Percentiles rank a stretch among this genome's conserved stretches.
These are phyloP conservation scores for Acrossocheilus wenchowensis DNA, from an alignment of 2,797 vertebrate genomes.

Conservation along the genomic window DNA sequence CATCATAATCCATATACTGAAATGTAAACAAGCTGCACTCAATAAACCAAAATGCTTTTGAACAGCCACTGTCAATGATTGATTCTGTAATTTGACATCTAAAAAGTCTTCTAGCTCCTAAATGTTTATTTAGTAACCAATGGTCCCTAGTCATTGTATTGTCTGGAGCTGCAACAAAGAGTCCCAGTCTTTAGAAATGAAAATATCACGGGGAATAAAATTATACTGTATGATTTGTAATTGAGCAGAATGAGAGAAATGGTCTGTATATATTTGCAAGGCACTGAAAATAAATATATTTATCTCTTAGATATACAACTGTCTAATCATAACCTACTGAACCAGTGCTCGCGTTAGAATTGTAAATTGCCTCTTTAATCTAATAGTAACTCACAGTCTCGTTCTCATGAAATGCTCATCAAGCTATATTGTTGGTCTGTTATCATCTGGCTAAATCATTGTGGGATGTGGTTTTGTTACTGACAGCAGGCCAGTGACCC, in stretches of 20 bases:
- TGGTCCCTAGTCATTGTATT: neutral
- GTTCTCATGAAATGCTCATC: conserved; percentile 7
- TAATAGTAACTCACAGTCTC: neutral
- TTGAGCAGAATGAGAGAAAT: neutral
- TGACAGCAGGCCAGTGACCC: conserved; percentile 7
- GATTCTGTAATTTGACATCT: neutral
- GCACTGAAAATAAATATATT: neutral
- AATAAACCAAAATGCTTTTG: neutral
- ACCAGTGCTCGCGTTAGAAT: neutral
- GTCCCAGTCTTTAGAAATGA: neutral
- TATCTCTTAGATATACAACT: neutral
- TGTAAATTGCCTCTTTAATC: neutral
- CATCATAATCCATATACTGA: neutral
- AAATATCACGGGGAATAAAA: neutral
- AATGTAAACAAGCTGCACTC: neutral
- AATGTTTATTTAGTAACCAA: conserved; percentile 1
- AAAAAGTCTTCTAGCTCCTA: neutral
- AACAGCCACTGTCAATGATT: neutral
- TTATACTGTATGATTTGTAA: neutral
- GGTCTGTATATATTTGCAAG: neutral
- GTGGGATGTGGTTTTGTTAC: conserved; percentile 21
- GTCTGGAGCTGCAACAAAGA: neutral
- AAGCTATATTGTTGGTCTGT: neutral
- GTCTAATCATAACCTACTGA: neutral
- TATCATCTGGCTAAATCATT: conserved; percentile 33